Conservation (phyloP, 2,888 invertebrate species). For the Watsonalla binaria region DNA sequence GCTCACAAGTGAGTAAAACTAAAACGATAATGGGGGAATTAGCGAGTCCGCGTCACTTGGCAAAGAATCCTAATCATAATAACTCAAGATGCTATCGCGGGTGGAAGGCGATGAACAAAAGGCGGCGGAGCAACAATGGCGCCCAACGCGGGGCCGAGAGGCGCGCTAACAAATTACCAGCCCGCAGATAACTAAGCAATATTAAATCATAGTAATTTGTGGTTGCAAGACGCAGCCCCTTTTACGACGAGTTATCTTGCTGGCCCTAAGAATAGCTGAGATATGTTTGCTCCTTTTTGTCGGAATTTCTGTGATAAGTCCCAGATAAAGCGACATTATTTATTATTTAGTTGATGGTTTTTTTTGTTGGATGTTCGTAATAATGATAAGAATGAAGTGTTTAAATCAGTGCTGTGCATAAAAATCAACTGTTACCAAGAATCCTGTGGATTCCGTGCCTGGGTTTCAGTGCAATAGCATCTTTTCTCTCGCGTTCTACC, state of each 20-base stretch:
- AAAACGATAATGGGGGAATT: slow-evolving; percentile 70
- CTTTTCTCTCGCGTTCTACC: slow-evolving; percentile 62
- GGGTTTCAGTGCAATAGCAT: slow-evolving; percentile 58
- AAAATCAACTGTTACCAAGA: slow-evolving; percentile 51
- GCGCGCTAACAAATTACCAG: slow-evolving; percentile 74
- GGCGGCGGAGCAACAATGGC: slow-evolving; percentile 72
- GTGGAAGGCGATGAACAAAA: slow-evolving; percentile 74
- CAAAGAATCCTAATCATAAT: slow-evolving; percentile 78
- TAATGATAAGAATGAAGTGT: slow-evolving; percentile 17
- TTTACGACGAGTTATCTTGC: slow-evolving; percentile 56
- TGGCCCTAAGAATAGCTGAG: slow-evolving; percentile 33
- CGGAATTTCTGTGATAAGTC: slow-evolving; percentile 31
- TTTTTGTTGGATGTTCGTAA: neutral
- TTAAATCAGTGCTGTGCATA: slow-evolving; percentile 51
- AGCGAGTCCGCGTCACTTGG: slow-evolving; percentile 70
- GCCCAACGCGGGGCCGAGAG: slow-evolving; percentile 61
- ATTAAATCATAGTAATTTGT: slow-evolving; percentile 79
- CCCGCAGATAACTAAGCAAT: slow-evolving; percentile 77
- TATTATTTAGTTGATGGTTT: slow-evolving; percentile 10
- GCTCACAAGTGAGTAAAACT: slow-evolving; percentile 47
- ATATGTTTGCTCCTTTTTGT: slow-evolving; percentile 43
- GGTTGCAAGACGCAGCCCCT: slow-evolving; percentile 66
- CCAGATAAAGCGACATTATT: slow-evolving; percentile 14
- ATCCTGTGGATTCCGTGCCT: slow-evolving; percentile 39
- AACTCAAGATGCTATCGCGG: slow-evolving; percentile 75